Percentiles rank a stretch among this genome's conserved stretches.
phyloP scores from a whole-genome alignment of 2,888 invertebrate genomes.

The Stenoptilia bipunctidactyla region DNA sequence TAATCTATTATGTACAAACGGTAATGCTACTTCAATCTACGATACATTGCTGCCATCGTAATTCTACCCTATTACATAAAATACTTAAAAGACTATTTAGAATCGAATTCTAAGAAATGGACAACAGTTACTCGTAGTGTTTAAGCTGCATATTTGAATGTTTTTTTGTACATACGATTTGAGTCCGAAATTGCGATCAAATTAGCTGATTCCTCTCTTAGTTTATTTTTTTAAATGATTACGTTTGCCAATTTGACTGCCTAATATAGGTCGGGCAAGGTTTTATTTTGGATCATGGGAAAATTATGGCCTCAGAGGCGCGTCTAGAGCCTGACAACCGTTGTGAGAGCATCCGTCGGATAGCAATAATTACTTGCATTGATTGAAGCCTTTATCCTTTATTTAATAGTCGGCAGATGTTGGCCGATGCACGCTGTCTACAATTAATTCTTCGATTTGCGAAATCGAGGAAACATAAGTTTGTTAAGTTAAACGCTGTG shows the following conservation, averaged over 20 bases:
- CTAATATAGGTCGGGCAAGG: constrained; percentile 59
- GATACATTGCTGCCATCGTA: constrained; percentile 12
- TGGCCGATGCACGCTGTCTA: constrained; percentile 12
- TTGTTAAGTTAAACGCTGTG: too few species aligned
- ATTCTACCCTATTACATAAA: constrained; percentile 5
- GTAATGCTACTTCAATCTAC: neutral
- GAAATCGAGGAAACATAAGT: too few species aligned
- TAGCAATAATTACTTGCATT: constrained; percentile 70
- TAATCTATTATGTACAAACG: constrained; percentile 20
- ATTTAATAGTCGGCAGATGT: constrained; percentile 70
- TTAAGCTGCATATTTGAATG: too few species aligned
- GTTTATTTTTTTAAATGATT: constrained; percentile 25
- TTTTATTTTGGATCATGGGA: constrained; percentile 66
- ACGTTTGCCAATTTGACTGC: constrained; percentile 52
- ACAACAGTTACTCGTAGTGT: too few species aligned
- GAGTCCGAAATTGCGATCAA: constrained; percentile 22
- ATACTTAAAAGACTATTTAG: neutral
- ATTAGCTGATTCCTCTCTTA: constrained; percentile 43
- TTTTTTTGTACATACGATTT: neutral
- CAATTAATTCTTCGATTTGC: too few species aligned
- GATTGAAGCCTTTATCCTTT: constrained; percentile 68
- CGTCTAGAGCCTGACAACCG: constrained; percentile 25
- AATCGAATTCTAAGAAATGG: neutral
- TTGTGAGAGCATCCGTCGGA: constrained; percentile 65
- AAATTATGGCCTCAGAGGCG: constrained; percentile 53